phyloP scores from a whole-genome alignment of 2,888 invertebrate genomes.

The Onthophagus sagittarius region DNA sequence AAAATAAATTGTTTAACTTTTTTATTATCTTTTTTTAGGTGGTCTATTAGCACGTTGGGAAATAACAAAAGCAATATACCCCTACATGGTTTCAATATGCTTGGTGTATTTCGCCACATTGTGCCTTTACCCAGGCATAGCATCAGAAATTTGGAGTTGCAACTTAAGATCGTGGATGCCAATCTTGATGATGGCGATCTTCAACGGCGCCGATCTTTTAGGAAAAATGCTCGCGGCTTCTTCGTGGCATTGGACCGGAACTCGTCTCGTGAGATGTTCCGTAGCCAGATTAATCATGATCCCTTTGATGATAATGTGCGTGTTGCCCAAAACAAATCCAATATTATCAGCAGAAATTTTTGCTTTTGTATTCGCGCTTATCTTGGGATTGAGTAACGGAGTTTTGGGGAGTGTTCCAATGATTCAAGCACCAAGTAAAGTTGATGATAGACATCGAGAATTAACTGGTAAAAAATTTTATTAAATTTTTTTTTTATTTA shows the following conservation, averaged over 20 bases:
- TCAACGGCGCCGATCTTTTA: conserved; percentile 81
- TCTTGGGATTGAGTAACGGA: conserved; percentile 81
- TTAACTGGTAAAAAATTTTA: conserved; percentile 66
- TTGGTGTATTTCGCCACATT: conserved; percentile 87
- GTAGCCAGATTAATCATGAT: conserved; percentile 70
- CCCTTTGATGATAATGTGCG: conserved; percentile 77
- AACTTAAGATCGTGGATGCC: conserved; percentile 86
- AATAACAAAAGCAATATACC: conserved; percentile 80
- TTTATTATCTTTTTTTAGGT: conserved; percentile 50
- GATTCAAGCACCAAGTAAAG: conserved; percentile 85
- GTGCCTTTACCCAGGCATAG: conserved; percentile 85
- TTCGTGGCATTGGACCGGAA: conserved; percentile 79
- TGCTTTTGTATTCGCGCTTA: conserved; percentile 62
- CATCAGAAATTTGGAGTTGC: conserved; percentile 84
- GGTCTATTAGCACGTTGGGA: conserved; percentile 71
- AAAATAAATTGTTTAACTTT: not conserved
- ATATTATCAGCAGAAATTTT: conserved; percentile 66
- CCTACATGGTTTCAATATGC: conserved; percentile 86
- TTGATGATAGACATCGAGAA: conserved; percentile 81
- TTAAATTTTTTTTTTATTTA: too few species aligned
- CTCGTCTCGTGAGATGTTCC: conserved; percentile 67
- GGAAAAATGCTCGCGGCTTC: conserved; percentile 78
- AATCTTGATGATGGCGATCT: conserved; percentile 82
- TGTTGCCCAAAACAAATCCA: conserved; percentile 72
- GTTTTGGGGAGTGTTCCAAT: conserved; percentile 88